Evolutionary conservation across 1,140 invertebrate species (phyloP).

Genomic region (Carposina sasakii): DNA sequence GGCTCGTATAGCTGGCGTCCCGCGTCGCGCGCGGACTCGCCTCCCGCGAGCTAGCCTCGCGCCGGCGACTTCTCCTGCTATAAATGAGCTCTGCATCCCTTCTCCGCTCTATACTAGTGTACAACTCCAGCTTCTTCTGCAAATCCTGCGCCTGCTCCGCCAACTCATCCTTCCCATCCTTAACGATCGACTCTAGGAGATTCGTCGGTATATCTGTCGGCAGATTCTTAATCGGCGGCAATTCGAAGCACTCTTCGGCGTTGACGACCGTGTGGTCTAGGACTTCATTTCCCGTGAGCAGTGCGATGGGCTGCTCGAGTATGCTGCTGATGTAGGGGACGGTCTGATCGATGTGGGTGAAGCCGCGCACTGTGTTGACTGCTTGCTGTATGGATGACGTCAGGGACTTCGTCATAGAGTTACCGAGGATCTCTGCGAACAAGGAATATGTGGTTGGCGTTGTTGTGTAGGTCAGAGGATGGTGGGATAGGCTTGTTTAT

Average conservation of each 20-base stretch:
- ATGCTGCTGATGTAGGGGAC: conserved; percentile 53
- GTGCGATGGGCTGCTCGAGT: conserved; percentile 50
- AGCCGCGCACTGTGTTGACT: conserved; percentile 58
- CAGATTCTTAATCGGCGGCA: conserved; percentile 58
- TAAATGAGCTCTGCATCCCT: conserved; percentile 53
- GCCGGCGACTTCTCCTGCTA: conserved; percentile 37
- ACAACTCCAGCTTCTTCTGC: conserved; percentile 52
- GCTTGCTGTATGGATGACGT: conserved; percentile 59
- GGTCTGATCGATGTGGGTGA: conserved; percentile 49
- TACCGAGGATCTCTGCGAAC: conserved; percentile 52
- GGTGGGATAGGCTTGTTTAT: too few relatives aligned
- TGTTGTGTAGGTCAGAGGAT: too few relatives aligned
- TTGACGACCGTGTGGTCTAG: conserved; percentile 35
- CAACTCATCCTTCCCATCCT: conserved; percentile 54
- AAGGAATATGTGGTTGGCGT: too few relatives aligned
- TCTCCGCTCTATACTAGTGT: conserved; percentile 61
- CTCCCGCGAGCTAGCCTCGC: conserved; percentile 33
- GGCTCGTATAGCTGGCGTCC: conserved; percentile 40
- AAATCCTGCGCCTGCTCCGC: conserved; percentile 51
- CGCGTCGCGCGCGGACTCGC: conserved; percentile 5
- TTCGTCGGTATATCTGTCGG: conserved; percentile 51
- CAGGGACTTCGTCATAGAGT: conserved; percentile 62
- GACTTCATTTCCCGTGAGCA: conserved; percentile 41
- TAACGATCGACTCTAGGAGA: conserved; percentile 57
- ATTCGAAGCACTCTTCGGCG: conserved; percentile 66